Percentiles rank a stretch among this genome's conserved stretches.
phyloP scores from a whole-genome alignment of 2,113 vertebrate species.

The Oreotragus oreotragus region DNA sequence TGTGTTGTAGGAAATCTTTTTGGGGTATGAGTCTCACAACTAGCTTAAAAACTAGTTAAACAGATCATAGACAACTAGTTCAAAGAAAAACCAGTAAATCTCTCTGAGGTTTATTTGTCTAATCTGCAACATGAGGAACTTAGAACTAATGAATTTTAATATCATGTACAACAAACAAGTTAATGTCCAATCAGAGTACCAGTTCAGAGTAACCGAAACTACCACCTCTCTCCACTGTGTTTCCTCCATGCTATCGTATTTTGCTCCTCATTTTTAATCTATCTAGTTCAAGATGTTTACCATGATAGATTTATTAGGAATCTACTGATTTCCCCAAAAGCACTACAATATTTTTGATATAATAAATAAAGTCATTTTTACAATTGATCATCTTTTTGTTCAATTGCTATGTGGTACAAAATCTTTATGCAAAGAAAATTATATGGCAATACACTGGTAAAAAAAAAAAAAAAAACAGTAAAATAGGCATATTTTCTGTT shows the following conservation, averaged over 20 bases:
- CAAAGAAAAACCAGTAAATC: neutral
- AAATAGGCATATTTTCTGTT: neutral
- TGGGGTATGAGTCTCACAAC: neutral
- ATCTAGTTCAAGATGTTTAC: neutral
- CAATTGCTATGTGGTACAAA: neutral
- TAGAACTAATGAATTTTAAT: neutral
- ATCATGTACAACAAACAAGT: neutral
- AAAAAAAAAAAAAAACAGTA: too few relatives aligned
- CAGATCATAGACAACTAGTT: neutral
- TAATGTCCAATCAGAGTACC: neutral
- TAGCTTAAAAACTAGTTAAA: neutral
- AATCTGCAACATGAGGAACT: neutral
- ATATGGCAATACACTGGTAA: neutral
- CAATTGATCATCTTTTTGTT: neutral
- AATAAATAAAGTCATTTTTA: neutral
- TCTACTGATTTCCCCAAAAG: neutral
- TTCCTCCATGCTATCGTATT: neutral
- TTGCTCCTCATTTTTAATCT: neutral
- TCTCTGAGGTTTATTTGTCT: neutral
- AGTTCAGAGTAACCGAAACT: neutral
- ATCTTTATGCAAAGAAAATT: neutral
- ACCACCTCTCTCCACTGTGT: neutral
- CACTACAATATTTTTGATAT: neutral
- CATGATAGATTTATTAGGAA: neutral
- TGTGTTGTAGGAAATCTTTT: neutral